phyloP scores from a whole-genome alignment of 2,113 vertebrate genomes.

The Picathartes gymnocephalus region DNA sequence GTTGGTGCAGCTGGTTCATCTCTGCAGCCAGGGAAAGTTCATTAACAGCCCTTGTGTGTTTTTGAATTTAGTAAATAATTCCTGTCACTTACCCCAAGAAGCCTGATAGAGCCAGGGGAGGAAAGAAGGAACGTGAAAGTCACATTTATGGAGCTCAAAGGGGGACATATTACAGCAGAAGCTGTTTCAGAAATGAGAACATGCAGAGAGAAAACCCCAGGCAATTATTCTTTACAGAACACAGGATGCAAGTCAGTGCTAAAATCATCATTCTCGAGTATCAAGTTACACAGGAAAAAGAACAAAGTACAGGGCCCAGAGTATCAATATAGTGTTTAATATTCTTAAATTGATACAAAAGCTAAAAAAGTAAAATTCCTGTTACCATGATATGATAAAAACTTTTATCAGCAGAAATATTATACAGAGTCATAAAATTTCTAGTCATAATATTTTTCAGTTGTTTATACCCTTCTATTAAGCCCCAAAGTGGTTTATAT shows the following conservation, averaged over 20 bases:
- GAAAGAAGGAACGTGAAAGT: background rate
- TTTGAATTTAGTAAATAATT: background rate
- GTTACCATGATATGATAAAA: background rate
- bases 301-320: background rate
- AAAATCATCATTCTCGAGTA: background rate
- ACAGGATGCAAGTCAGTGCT: background rate
- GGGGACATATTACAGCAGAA: background rate
- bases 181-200: background rate
- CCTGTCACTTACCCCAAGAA: background rate
- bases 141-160: background rate
- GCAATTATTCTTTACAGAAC: background rate
- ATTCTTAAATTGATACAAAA: background rate
- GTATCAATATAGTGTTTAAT: constrained; percentile 46
- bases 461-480: background rate
- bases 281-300: background rate
- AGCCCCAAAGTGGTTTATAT: background rate
- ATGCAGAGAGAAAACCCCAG: background rate
- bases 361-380: background rate
- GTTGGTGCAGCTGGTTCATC: background rate
- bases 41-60: background rate
- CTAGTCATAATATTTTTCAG: background rate
- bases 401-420: background rate
- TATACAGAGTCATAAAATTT: background rate
- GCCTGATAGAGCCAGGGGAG: background rate
- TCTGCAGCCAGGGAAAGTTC: background rate